These are phyloP conservation scores for Burhinus bistriatus DNA, from an alignment of 2,113 vertebrate species.

Conservation along the genomic window DNA sequence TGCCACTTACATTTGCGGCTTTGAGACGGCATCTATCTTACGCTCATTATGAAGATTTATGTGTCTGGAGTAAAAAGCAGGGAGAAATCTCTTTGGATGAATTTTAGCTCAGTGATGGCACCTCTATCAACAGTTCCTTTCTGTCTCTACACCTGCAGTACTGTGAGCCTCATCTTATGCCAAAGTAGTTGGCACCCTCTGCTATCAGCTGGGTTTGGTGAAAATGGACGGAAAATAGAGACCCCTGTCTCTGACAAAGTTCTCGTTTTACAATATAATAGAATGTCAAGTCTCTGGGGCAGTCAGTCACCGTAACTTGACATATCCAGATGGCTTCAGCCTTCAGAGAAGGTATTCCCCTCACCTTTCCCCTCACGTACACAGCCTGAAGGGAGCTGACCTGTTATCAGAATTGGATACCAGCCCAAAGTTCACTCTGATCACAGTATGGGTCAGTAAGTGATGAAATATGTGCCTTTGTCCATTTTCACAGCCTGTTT, in stretches of 20 bases:
- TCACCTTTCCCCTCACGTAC: neutral
- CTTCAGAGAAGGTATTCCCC: neutral
- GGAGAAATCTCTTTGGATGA: neutral
- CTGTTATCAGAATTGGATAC: neutral
- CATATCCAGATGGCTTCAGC: neutral
- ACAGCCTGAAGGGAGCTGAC: neutral
- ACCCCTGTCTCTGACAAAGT: neutral
- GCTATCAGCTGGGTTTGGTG: neutral
- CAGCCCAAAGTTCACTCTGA: neutral
- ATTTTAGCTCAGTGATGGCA: neutral
- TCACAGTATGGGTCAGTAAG: neutral
- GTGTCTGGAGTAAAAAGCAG: neutral
- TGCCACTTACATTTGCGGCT: neutral
- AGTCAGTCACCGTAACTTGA: neutral
- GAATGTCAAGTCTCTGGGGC: neutral
- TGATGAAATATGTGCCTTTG: neutral
- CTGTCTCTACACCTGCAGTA: neutral
- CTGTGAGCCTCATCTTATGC: neutral
- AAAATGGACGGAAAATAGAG: neutral
- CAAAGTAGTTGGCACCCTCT: neutral
- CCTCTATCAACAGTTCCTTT: neutral
- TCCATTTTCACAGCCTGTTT: neutral
- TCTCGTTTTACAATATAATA: neutral
- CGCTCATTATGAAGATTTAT: neutral
- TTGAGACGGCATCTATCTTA: neutral